Conservation (phyloP, 2,888 invertebrate genomes). For the Neoascia interrupta region DNA sequence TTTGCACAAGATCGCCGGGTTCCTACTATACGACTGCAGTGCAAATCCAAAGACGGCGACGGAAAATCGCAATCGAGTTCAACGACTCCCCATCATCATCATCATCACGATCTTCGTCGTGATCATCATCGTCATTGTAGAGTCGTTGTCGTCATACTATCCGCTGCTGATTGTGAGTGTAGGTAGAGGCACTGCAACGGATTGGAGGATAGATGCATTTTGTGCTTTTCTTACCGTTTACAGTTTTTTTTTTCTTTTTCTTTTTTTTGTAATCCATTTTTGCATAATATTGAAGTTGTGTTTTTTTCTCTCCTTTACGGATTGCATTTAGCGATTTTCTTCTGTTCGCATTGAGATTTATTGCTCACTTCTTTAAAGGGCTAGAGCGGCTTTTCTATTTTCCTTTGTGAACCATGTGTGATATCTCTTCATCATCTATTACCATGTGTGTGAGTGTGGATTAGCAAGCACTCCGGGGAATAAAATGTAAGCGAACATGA, state of each 20-base stretch:
- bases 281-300: conserved; percentile 50
- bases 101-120: conserved; percentile 27
- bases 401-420: conserved; percentile 7
- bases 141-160: conserved; percentile 31
- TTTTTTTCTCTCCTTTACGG: conserved; percentile 39
- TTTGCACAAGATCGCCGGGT: conserved; percentile 48
- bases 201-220: conserved; percentile 43
- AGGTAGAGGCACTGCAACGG: conserved; percentile 37
- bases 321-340: conserved; percentile 53
- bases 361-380: conserved; percentile 32
- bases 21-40: too few relatives aligned
- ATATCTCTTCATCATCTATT: not conserved
- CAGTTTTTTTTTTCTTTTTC: conserved; percentile 9
- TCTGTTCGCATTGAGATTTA: conserved; percentile 57
- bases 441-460: not conserved
- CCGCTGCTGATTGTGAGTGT: conserved; percentile 72
- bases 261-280: conserved; percentile 14
- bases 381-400: not conserved
- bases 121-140: conserved; percentile 12
- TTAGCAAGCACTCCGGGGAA: conserved; percentile 5
- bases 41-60: conserved; percentile 14
- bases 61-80: conserved; percentile 63
- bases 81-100: conserved; percentile 53
- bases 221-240: conserved; percentile 56
- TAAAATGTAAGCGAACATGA: conserved; percentile 15